A percentile compares a stretch with the other conserved stretches of the same genome.
phyloP scores from a whole-genome alignment of 2,113 vertebrate genomes.

The Podarcis muralis region DNA sequence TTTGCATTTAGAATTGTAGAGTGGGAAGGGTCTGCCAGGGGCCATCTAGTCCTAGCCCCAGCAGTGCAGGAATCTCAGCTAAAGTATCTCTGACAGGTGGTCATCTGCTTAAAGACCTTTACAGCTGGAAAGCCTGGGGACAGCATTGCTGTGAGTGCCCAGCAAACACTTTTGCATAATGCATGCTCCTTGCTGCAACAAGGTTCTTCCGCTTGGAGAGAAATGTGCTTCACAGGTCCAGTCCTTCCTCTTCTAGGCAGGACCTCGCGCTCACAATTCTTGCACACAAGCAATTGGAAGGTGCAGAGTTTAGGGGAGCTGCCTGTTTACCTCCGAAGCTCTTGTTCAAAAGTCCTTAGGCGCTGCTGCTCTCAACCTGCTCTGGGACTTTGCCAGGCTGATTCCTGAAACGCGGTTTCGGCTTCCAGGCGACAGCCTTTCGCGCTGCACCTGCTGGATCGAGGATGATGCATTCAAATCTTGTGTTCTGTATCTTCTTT shows the following conservation, averaged over 20 bases:
- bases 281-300: neutral
- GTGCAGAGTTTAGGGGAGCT: neutral
- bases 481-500: slow-evolving; percentile 52
- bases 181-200: neutral
- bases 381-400: neutral
- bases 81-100: no score
- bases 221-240: neutral
- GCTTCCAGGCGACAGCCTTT: neutral
- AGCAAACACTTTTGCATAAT: no score
- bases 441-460: slow-evolving; percentile 40
- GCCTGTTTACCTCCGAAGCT: neutral
- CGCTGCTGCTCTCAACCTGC: neutral
- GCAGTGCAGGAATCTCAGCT: no score
- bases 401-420: neutral
- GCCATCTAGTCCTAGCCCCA: no score
- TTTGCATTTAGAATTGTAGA: no score
- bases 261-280: neutral
- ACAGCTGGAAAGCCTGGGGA: no score
- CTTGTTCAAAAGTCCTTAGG: neutral
- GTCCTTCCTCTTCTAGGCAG: neutral
- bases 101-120: no score
- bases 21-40: no score
- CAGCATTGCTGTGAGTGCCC: no score
- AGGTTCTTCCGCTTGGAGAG: neutral
- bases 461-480: slow-evolving; percentile 70